Conservation (phyloP, 1,140 invertebrate species). For the Drosophila hydei region DNA sequence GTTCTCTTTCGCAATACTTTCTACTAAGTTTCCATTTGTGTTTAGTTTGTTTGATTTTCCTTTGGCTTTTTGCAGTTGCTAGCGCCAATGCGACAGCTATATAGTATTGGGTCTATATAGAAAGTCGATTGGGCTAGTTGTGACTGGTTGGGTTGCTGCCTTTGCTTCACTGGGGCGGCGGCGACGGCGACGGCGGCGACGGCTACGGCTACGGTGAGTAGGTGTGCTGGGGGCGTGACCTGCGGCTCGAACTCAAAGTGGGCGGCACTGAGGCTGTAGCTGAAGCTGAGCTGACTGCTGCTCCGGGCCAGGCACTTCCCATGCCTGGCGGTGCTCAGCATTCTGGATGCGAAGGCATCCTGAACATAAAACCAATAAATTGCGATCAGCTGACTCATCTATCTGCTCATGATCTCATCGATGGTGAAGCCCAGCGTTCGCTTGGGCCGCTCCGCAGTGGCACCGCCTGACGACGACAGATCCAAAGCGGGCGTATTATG, state of each 20-base stretch:
- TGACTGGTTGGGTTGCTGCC: constrained; percentile 29
- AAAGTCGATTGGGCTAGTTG: constrained; percentile 43
- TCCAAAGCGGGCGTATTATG: constrained; percentile 67
- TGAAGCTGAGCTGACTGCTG: constrained; percentile 16
- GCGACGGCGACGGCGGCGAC: neutral
- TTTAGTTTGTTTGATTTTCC: constrained; percentile 31
- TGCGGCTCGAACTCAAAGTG: neutral
- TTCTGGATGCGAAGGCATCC: constrained; percentile 29
- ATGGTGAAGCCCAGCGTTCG: constrained; percentile 90
- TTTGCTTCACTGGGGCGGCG: constrained; percentile 16
- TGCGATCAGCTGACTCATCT: constrained; percentile 63
- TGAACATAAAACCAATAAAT: constrained; percentile 62
- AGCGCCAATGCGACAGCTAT: constrained; percentile 29
- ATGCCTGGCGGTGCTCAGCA: constrained; percentile 67
- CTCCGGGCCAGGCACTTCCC: constrained; percentile 70
- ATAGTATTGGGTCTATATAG: constrained; percentile 49
- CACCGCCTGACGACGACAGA: constrained; percentile 69
- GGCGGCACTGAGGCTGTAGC: constrained; percentile 4
- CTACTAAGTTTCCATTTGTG: constrained; percentile 9
- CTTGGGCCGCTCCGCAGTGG: constrained; percentile 79
- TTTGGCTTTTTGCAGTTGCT: constrained; percentile 61
- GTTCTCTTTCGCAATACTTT: constrained; percentile 32
- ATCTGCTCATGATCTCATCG: constrained; percentile 93
- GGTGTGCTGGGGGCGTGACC: neutral
- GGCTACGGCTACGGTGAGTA: neutral